Evolutionary conservation across 2,113 vertebrate species (phyloP), one percentile per base, ranked within the genome.

Genomic region (Casuarius casuarius): DNA sequence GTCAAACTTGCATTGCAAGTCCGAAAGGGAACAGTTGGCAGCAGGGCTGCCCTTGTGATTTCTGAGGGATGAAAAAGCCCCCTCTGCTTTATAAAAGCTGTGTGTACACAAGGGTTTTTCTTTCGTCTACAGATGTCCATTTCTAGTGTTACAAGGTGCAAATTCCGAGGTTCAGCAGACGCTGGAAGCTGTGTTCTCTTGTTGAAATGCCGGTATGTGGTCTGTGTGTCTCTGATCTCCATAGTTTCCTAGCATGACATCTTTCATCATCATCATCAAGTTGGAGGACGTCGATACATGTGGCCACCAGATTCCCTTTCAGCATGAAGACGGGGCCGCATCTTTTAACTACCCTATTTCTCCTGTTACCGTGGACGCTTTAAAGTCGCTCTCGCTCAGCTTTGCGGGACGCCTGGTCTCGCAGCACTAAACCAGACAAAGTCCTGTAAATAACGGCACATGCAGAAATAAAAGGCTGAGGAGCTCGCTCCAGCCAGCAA

Each of bases 261-360:
- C 97, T 98, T 98, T 98, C 97, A 97, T 97, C 97, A 97, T 83
- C 95, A 94, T 96, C 96, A 95, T 98, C 97, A 96, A 97, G 94
- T 44, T 49, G 1, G 84, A 94, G 77, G 95, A 96, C 44, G 23
- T 49, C 46, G 96, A 90, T 94, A 97, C 98, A 98, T 98, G 97
- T 98, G 98, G 97, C 91, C 96, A 95, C 98, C 98, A 98, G 98
- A 98, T 98, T 97, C 89, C 33, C 94, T 93, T 97, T 90, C 91
- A 95, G 97, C 58, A 35, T 80, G 72, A 97, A 95, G 97, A 97
- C 40, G 79, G 94, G 94, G 89, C 96, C 4, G 10, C 66, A 94
- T 97, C 97, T 97, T 98, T 97, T 97, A 90, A 96, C 97, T 96
- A 93, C 95, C 92, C 91, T 95, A 85, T 93, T 94, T 76, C 96